Conservation (phyloP, 2,888 invertebrate genomes). For the Xestia rhomboidea region DNA sequence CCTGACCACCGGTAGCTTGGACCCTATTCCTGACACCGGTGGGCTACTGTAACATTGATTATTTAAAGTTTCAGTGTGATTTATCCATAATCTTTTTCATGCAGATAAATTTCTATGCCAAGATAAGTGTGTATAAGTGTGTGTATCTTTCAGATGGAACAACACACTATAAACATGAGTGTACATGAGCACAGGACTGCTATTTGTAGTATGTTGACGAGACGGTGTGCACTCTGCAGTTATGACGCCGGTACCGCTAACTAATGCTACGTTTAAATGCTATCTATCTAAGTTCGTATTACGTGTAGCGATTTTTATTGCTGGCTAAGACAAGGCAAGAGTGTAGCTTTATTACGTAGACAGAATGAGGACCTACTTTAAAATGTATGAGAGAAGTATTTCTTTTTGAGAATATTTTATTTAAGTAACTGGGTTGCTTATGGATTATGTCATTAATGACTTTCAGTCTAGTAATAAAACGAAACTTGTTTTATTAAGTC, state of each 20-base stretch:
- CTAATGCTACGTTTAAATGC: conserved; percentile 64
- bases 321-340: background rate
- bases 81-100: background rate
- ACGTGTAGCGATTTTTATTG: conserved; percentile 51
- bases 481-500: background rate
- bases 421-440: background rate
- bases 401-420: background rate
- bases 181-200: conserved; percentile 26
- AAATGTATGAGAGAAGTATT: background rate
- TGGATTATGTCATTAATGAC: accelerated
- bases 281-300: conserved; percentile 59
- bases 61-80: background rate
- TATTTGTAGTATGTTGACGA: conserved; percentile 62
- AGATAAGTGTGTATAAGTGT: too few relatives aligned
- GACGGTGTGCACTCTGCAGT: conserved; percentile 46
- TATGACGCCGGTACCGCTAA: conserved; percentile 67
- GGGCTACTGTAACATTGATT: background rate
- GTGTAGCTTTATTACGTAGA: background rate
- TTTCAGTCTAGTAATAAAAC: background rate
- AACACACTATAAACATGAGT: conserved; percentile 41
- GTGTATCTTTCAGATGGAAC: conserved; percentile 12
- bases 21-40: background rate
- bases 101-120: too few relatives aligned
- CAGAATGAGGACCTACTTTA: background rate
- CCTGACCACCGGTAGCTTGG: background rate